These are phyloP conservation scores for Trachelus troglodyta DNA, from an alignment of 2,888 invertebrate genomes.

Conservation along the genomic window DNA sequence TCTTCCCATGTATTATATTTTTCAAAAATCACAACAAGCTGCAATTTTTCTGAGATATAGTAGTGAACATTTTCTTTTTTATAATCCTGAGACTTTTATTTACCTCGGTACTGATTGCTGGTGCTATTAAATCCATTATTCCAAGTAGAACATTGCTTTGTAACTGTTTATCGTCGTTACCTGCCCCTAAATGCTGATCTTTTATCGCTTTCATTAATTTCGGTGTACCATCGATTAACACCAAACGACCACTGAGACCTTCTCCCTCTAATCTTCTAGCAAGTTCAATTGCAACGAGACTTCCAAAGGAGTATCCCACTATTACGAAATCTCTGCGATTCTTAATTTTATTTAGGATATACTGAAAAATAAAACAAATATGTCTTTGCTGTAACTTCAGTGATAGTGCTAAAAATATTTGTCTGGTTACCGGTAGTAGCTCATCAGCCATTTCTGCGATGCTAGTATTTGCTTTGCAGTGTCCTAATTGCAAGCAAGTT, in stretches of 20 bases:
- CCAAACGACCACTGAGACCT: slow-evolving; percentile 73
- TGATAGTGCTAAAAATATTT: slow-evolving; percentile 7
- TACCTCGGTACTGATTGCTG: slow-evolving; percentile 66
- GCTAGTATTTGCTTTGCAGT: slow-evolving; percentile 64
- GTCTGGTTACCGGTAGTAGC: slow-evolving; percentile 68
- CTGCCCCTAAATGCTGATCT: slow-evolving; percentile 66
- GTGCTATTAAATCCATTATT: slow-evolving; percentile 69
- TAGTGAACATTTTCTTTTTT: slow-evolving; percentile 1
- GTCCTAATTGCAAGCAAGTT: slow-evolving; percentile 47
- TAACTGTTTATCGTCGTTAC: slow-evolving; percentile 66
- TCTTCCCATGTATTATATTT: slow-evolving; percentile 71
- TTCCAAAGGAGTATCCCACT: slow-evolving; percentile 91
- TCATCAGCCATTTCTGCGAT: slow-evolving; percentile 69
- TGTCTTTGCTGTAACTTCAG: not conserved
- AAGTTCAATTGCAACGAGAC: slow-evolving; percentile 81
- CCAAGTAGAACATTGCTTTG: slow-evolving; percentile 72
- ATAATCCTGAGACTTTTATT: not conserved
- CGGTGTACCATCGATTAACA: slow-evolving; percentile 87
- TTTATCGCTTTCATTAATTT: slow-evolving; percentile 73
- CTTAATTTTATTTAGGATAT: slow-evolving; percentile 68
- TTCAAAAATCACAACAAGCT: slow-evolving; percentile 64
- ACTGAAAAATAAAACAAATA: slow-evolving; percentile 65
- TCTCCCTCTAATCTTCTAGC: slow-evolving; percentile 77
- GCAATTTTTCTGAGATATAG: slow-evolving; percentile 5
- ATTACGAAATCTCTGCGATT: slow-evolving; percentile 71